Conservation (phyloP, 2,888 invertebrate genomes). For the Cremastobaeus sp. region DNA sequence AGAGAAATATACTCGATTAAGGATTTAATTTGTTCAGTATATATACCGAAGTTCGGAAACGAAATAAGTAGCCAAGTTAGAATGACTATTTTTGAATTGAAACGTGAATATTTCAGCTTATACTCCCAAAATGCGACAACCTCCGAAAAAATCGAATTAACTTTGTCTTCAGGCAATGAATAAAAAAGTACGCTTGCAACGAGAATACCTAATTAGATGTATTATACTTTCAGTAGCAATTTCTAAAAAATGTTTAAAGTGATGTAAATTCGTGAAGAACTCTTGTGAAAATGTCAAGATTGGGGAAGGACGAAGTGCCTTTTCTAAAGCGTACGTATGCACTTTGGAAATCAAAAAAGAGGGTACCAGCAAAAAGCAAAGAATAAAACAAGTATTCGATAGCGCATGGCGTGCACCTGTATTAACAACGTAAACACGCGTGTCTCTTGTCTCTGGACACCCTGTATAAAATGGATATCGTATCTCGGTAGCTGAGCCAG, state of each 20-base stretch:
- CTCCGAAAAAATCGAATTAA: too few relatives aligned
- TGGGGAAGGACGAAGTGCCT: slow-evolving; percentile 2
- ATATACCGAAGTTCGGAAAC: too few relatives aligned
- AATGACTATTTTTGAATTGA: too few relatives aligned
- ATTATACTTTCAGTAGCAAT: too few relatives aligned
- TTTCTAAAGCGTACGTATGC: background rate
- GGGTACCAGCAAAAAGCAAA: background rate
- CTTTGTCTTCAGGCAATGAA: too few relatives aligned
- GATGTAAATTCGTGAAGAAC: background rate
- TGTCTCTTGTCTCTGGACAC: slow-evolving; percentile 50
- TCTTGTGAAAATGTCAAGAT: slow-evolving; percentile 2
- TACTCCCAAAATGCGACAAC: too few relatives aligned
- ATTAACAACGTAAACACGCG: slow-evolving; percentile 47
- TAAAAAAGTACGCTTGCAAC: too few relatives aligned
- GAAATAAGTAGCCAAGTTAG: too few relatives aligned
- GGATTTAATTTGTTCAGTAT: too few relatives aligned
- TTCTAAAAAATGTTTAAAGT: background rate
- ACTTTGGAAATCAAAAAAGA: slow-evolving; percentile 14
- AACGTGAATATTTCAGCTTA: too few relatives aligned
- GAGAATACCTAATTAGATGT: too few relatives aligned
- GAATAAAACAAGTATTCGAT: slow-evolving; percentile 29
- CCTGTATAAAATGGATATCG: slow-evolving; percentile 56
- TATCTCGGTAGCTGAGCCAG: slow-evolving; percentile 58
- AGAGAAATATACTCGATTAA: too few relatives aligned
- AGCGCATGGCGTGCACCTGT: slow-evolving; percentile 36